A percentile compares a stretch with the other conserved stretches of the same genome.
Conservation (phyloP, 2,888 invertebrate species). For the Eupeodes luniger region DNA sequence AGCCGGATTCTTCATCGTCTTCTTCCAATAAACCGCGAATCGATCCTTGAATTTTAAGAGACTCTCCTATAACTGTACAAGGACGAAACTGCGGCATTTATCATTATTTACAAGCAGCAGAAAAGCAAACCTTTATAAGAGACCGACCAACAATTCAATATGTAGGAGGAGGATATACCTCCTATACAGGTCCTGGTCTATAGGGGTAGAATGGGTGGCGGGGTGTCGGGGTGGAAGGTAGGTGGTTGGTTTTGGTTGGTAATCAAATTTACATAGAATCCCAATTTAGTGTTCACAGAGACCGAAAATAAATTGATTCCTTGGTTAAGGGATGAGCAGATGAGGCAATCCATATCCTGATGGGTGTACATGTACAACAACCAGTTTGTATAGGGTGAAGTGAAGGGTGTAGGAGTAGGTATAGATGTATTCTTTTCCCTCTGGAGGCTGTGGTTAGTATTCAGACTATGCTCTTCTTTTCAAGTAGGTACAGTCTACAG, state of each 20-base stretch:
- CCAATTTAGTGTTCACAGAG: constrained; percentile 74
- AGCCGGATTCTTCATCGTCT: constrained; percentile 13
- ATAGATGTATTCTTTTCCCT: constrained; percentile 20
- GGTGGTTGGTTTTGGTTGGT: constrained; percentile 68
- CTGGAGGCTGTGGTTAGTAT: constrained; percentile 21
- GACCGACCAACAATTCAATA: constrained; percentile 54
- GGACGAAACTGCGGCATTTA: constrained; percentile 59
- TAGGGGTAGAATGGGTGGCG: neutral
- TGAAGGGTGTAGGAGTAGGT: neutral
- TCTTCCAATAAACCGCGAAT: constrained; percentile 70
- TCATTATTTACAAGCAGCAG: constrained; percentile 65
- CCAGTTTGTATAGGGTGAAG: too few relatives aligned
- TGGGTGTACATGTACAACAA: too few relatives aligned
- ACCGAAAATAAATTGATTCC: constrained; percentile 75
- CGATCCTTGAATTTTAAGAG: constrained; percentile 72
- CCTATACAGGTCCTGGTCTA: neutral
- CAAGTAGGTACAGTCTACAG: constrained; percentile 30
- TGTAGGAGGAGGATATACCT: neutral
- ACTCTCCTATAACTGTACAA: constrained; percentile 49
- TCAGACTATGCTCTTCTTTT: constrained; percentile 21
- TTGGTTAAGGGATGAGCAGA: constrained; percentile 36
- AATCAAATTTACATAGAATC: constrained; percentile 77
- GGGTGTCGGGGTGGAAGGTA: neutral
- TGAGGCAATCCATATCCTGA: neutral
- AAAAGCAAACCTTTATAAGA: constrained; percentile 30